These are phyloP conservation scores for Lepidostoma basale DNA, from an alignment of 1,140 invertebrate species.

Conservation along the genomic window DNA sequence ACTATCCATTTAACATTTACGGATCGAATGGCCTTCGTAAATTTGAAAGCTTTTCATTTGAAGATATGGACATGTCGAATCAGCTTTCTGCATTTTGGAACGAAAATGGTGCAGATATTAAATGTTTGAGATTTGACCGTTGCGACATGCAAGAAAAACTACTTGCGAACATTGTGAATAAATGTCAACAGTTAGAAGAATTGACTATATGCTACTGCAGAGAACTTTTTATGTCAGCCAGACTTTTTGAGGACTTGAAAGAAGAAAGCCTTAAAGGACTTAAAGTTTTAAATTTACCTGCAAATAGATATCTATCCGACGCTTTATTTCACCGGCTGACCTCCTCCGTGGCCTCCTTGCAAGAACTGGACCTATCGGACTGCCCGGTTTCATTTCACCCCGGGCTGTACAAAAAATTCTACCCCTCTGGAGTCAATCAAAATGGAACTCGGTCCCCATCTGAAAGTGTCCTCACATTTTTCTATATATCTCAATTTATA, in stretches of 20 bases:
- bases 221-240: conserved; percentile 74
- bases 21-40: conserved; percentile 58
- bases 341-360: conserved; percentile 64
- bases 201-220: conserved; percentile 69
- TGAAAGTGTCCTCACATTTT: conserved; percentile 72
- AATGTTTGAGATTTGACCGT: conserved; percentile 58
- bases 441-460: conserved; percentile 60
- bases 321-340: conserved; percentile 70
- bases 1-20: conserved; percentile 54
- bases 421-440: conserved; percentile 58
- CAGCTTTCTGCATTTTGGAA: conserved; percentile 60
- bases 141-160: conserved; percentile 69
- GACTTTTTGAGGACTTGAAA: conserved; percentile 64
- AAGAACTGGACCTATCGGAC: conserved; percentile 66
- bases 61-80: conserved; percentile 64
- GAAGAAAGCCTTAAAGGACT: conserved; percentile 63
- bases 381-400: conserved; percentile 73
- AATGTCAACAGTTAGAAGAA: conserved; percentile 62
- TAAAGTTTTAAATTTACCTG: conserved; percentile 64
- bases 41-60: conserved; percentile 65
- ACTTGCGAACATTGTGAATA: conserved; percentile 64
- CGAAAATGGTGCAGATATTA: conserved; percentile 55
- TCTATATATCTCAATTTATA: conserved; percentile 67
- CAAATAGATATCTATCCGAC: conserved; percentile 75
- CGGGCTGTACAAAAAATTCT: conserved; percentile 69